Evolutionary conservation across 2,888 invertebrate genomes (phyloP).

Genomic region (Neelides folsomi): DNA sequence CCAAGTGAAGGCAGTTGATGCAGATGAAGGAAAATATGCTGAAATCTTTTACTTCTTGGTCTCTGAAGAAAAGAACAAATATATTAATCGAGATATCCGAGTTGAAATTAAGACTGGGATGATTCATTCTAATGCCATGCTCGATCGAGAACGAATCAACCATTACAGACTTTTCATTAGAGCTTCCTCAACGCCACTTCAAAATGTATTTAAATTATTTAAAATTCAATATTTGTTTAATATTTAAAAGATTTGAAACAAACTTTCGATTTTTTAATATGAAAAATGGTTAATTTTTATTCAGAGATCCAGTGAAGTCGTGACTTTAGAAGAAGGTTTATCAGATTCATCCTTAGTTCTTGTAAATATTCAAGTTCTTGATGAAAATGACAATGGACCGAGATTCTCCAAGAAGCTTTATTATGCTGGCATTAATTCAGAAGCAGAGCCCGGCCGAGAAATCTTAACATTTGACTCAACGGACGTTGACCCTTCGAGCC

Average conservation of each 20-base stretch:
- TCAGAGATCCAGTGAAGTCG: constrained; percentile 25
- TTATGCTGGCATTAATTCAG: constrained; percentile 28
- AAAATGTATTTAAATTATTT: constrained; percentile 16
- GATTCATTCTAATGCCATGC: constrained; percentile 60
- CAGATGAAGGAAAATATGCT: constrained; percentile 66
- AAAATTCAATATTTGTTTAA: no score
- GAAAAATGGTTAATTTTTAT: not conserved
- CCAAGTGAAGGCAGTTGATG: constrained; percentile 57
- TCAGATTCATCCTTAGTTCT: constrained; percentile 18
- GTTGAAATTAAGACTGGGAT: constrained; percentile 68
- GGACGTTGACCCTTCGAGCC: constrained; percentile 23
- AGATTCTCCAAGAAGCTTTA: constrained; percentile 24
- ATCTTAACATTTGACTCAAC: constrained; percentile 23
- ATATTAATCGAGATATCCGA: constrained; percentile 52
- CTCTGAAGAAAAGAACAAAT: constrained; percentile 38
- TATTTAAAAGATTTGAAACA: not conserved
- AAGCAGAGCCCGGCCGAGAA: constrained; percentile 29
- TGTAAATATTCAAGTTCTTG: constrained; percentile 44
- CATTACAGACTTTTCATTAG: constrained; percentile 62
- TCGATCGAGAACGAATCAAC: constrained; percentile 66
- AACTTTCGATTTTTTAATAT: not conserved
- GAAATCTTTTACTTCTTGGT: constrained; percentile 72
- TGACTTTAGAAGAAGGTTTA: constrained; percentile 15
- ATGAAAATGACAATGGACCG: constrained; percentile 48
- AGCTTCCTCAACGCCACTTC: constrained; percentile 62